Evolutionary conservation across 2,888 invertebrate genomes (phyloP), one percentile per base, ranked within the genome.

Genomic region (Heterodera filipjevi): DNA sequence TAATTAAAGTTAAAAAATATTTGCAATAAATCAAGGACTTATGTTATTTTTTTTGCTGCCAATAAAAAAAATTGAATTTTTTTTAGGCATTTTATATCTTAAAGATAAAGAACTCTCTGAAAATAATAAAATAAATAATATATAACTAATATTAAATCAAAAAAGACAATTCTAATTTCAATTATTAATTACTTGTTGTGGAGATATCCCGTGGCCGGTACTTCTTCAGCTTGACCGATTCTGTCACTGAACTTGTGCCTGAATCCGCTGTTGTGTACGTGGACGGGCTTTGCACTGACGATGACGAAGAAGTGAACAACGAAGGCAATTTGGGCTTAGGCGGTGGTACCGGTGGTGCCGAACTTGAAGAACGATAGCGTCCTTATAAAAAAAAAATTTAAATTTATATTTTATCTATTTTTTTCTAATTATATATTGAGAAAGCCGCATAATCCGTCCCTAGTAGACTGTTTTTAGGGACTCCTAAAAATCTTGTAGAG

Each of bases 331-430:
- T n/a, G 19, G 59, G 59, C 59, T 59, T 59, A 27, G 59, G 59
- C 19, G 59, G 53, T 22, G 76, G 66, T 6, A 70, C 68, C 32
- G 53, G 71, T 44, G 39, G 39, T 35, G 78, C 39, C 10, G 71
- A 66, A 35, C 64, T 76, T 6, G 33, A n/a, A n/a, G 80, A 80
- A 16, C 80, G 80, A 44, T 80, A 80, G 30, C 80, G 76, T 16
- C 79, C 79, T 80, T 12, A 70, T 74, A 27, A n/a, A 8, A 0
- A 19, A 53, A 0, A 72, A 72, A 59, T 27, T 53, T 49, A 14
- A 27, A 59, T 59, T 10, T 10, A 59, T 53, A 6, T 5, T 53
- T 19, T 53, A 49, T 49, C 1, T 19, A 16, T 16, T 49, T 19
- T 49, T 6, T 59, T n/a, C n/a, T 59, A 59, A n/a, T 27, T 19